Base-by-base conservation (phyloP, 1,140 invertebrate species). In the Drosophila mauritiana region DNA sequence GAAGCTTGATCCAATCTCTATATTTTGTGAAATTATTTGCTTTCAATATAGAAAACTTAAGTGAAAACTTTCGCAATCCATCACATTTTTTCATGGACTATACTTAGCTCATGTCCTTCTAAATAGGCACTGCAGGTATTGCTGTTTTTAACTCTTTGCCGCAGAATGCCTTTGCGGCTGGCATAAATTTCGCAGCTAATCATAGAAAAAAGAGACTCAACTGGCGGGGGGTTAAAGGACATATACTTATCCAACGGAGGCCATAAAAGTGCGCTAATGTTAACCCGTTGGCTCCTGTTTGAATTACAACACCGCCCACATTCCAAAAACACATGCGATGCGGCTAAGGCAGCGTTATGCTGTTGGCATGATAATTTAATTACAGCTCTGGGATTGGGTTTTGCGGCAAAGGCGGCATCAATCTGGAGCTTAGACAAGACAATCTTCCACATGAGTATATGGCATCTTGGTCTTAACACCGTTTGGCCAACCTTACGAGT, bases 231-330 rank as follows among this genome's bases (percentile, higher is more conserved):
- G 11, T 12, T 37, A 13, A 17, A 27, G 42, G 34, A 36, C 54
- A 39, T 11, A 48, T 64, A 83, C 83, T 83, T 89, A 88, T 86
- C 84, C 79, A 57, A 51, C 42, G 58, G 45, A 51, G 76, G 72
- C 72, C 83, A 89, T 88, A 89, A 88, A 89, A 88, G 72, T 89
- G 80, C 83, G 83, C 84, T 88, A 88, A 88, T 88, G 83, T 88
- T 83, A 89, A 83, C 83, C 84, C 84, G 76, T 83, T 56, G 67
- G 64, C 75, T 63, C 72, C 63, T 57, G 79, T 62, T 88, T 89
- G 76, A 88, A 89, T 88, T 86, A 86, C 84, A 83, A 69, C 79
- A 73, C 67, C 76, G 56, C 56, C 61, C 37, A 12, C 37, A 39
- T 39, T 12, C 3, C 13, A 13, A 39, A 13, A 25, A 17, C 31